These are phyloP conservation scores for Pentalonia nigronervosa DNA, from an alignment of 1,140 invertebrate genomes.

Conservation along the genomic window DNA sequence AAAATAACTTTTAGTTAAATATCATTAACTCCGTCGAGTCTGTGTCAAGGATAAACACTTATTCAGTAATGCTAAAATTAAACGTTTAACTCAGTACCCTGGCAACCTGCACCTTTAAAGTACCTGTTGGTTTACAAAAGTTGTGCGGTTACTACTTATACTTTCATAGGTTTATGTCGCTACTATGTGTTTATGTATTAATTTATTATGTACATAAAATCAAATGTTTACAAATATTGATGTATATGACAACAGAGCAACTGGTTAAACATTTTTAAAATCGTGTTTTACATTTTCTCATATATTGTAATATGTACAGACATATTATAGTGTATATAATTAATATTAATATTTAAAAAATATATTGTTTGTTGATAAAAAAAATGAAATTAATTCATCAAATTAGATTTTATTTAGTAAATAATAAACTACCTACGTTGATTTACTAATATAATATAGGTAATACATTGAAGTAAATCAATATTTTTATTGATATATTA, in stretches of 20 bases:
- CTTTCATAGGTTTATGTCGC: background rate
- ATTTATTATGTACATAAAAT: background rate
- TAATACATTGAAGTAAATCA: background rate
- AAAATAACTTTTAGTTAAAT: slow-evolving; percentile 8
- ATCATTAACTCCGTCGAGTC: background rate
- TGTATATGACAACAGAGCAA: background rate
- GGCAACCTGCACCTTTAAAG: background rate
- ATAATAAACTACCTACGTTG: background rate
- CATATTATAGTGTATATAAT: too few species aligned
- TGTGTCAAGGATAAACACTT: background rate
- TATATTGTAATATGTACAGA: too few species aligned
- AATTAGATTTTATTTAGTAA: background rate
- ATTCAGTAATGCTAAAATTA: slow-evolving; percentile 12
- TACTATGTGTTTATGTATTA: background rate
- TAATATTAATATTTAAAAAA: background rate
- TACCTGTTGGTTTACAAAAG: background rate
- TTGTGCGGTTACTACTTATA: background rate
- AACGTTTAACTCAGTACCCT: background rate
- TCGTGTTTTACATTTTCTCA: too few species aligned
- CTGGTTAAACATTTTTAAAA: too few species aligned
- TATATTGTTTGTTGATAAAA: background rate
- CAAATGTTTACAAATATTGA: background rate
- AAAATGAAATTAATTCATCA: background rate
- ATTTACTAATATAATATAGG: background rate
- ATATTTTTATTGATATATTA: background rate